Base-by-base conservation (phyloP, 2,888 invertebrate species). In the Tenthredo mesomela region DNA sequence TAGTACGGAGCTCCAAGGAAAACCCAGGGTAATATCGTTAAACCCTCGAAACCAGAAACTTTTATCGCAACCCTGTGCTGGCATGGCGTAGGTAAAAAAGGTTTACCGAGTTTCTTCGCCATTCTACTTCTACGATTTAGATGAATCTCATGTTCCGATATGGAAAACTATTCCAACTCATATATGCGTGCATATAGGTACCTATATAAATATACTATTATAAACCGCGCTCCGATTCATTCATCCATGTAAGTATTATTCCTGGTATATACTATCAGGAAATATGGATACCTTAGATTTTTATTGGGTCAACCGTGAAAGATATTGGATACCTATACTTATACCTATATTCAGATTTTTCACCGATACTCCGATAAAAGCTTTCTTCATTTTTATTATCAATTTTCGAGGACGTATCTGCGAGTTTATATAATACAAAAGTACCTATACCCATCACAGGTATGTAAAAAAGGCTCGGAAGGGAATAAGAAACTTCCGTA, bases 11-110 rank as follows among this genome's bases (percentile, higher is more conserved):
- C 50, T 77, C 18, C 12, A 29, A 77, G 73, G 73, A 73, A 77
- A 77, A 77, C 77, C 25, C 50, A 54, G 77, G 77, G 80, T 80
- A 80, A 80, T 80, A 80, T 80, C 80, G 80, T 80, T 80, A 80
- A 80, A 61, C 80, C 80, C 58, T 80, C 80, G 80, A 80, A 80
- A 80, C 58, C 80, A 80, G 40, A 80, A 80, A 80, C 80, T 80
- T 80, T 80, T 61, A 80, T 61, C 58, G 58, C 37, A 61, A n/a
- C n/a, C n/a, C n/a, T n/a, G 21, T 40, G 15, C 25, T 54, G 33
- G 43, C 47, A 40, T 6, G 25, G 77, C n/a, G 50, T 43, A 73
- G 73, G 73, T 40, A 73, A 29, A 29, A 77, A 77, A 77, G 77
- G 77, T 77, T 54, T 3, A 50, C 77, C 54, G 50, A 77, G 50